These are phyloP conservation scores for Listrodromus nycthemerus DNA, from an alignment of 2,888 invertebrate genomes.

Conservation along the genomic window DNA sequence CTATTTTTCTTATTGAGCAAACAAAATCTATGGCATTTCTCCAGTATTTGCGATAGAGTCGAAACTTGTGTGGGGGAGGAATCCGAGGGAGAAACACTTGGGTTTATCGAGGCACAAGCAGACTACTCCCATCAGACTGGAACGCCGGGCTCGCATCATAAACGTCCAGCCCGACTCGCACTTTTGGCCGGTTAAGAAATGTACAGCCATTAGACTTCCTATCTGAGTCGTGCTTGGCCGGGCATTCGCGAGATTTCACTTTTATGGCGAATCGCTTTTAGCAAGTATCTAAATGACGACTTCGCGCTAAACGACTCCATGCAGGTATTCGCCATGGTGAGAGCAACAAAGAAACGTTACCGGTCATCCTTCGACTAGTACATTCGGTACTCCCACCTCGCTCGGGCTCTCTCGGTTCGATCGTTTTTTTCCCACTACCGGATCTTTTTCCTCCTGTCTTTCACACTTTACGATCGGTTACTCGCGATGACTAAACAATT, in stretches of 20 bases:
- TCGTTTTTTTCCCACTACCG: background rate
- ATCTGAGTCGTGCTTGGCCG: slow-evolving; percentile 66
- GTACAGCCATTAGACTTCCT: slow-evolving; percentile 77
- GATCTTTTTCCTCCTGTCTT: background rate
- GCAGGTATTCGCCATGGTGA: slow-evolving; percentile 6
- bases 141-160: slow-evolving; percentile 58
- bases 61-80: slow-evolving; percentile 29
- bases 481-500: background rate
- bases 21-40: slow-evolving; percentile 5
- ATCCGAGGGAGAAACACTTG: slow-evolving; percentile 41
- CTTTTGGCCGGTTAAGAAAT: slow-evolving; percentile 62
- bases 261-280: slow-evolving; percentile 83
- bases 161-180: slow-evolving; percentile 54
- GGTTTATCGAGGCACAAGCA: slow-evolving; percentile 18
- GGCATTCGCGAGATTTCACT: slow-evolving; percentile 73
- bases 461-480: background rate
- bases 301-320: slow-evolving; percentile 71
- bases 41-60: slow-evolving; percentile 16
- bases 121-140: slow-evolving; percentile 24
- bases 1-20: background rate
- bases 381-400: slow-evolving; percentile 20
- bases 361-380: slow-evolving; percentile 40
- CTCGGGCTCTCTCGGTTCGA: background rate
- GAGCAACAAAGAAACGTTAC: slow-evolving; percentile 16
- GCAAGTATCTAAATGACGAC: slow-evolving; percentile 82